Conservation (phyloP, 1,140 invertebrate species). For the Ostrea edulis region DNA sequence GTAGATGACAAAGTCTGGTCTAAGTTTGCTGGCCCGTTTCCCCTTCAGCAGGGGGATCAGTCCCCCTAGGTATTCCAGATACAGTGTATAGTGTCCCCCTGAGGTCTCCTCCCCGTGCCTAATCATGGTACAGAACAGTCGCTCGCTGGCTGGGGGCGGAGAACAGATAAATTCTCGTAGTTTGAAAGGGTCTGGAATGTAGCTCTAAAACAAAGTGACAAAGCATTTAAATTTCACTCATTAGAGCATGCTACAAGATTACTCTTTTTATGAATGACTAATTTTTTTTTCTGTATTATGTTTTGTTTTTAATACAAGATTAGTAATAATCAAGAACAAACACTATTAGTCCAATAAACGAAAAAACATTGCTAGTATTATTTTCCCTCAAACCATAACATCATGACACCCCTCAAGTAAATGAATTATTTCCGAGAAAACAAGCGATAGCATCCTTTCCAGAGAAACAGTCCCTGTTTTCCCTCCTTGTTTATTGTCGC, state of each 20-base stretch:
- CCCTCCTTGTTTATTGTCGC: too few relatives aligned
- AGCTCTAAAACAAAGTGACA: conserved; percentile 85
- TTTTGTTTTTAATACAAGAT: too few relatives aligned
- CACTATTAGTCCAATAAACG: too few relatives aligned
- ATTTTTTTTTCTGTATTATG: background rate
- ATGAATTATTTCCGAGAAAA: too few relatives aligned
- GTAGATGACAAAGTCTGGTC: conserved; percentile 98
- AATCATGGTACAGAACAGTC: conserved; percentile 97
- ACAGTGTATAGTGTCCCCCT: conserved; percentile 95
- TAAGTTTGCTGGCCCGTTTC: conserved; percentile 95
- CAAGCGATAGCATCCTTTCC: too few relatives aligned
- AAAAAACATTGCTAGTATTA: too few relatives aligned
- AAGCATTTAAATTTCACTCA: background rate
- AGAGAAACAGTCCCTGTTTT: too few relatives aligned
- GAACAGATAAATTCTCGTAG: conserved; percentile 95
- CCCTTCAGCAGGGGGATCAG: conserved; percentile 97
- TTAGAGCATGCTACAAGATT: background rate
- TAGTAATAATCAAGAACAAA: background rate
- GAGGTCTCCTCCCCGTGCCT: conserved; percentile 90
- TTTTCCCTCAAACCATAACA: too few relatives aligned
- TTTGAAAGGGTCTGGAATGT: conserved; percentile 92
- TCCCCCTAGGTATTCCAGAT: conserved; percentile 96
- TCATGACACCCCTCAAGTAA: too few relatives aligned
- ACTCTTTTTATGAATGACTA: too few relatives aligned
- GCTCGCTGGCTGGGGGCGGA: conserved; percentile 89